Percentiles rank a stretch among this genome's conserved stretches.
phyloP scores from a whole-genome alignment of 2,888 invertebrate species.

The Watsonalla cultraria region DNA sequence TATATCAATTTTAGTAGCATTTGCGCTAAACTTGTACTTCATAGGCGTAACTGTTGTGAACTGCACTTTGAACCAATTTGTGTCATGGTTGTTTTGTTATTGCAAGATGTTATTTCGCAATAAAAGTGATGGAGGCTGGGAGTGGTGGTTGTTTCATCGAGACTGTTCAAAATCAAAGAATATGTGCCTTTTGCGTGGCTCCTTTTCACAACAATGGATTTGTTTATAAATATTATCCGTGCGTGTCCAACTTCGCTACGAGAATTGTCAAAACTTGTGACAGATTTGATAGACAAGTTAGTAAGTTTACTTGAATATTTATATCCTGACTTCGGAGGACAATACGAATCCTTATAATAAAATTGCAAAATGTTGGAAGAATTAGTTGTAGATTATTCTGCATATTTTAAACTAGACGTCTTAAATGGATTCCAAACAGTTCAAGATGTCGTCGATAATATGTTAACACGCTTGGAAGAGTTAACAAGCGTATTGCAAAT shows the following conservation, averaged over 20 bases:
- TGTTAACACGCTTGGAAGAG: slow-evolving; percentile 82
- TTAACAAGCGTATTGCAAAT: slow-evolving; percentile 80
- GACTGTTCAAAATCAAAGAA: slow-evolving; percentile 8
- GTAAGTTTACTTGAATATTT: slow-evolving; percentile 59
- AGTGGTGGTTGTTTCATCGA: slow-evolving; percentile 11
- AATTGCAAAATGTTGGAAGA: slow-evolving; percentile 67
- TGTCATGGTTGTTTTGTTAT: background rate
- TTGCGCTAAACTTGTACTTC: too few relatives aligned
- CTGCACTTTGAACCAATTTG: background rate
- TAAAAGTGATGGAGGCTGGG: slow-evolving; percentile 17
- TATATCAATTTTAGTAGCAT: too few relatives aligned
- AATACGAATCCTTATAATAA: slow-evolving; percentile 13
- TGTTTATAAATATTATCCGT: slow-evolving; percentile 49
- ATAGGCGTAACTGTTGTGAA: too few relatives aligned
- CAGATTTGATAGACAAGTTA: slow-evolving; percentile 54
- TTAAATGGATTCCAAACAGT: slow-evolving; percentile 77
- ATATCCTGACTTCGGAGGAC: slow-evolving; percentile 64
- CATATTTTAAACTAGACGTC: slow-evolving; percentile 75
- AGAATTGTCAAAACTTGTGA: slow-evolving; percentile 57
- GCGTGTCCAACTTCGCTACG: slow-evolving; percentile 48
- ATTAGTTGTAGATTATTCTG: slow-evolving; percentile 74
- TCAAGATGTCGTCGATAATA: slow-evolving; percentile 82
- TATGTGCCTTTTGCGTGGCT: slow-evolving; percentile 17
- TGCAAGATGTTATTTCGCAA: slow-evolving; percentile 1
- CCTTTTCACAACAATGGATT: slow-evolving; percentile 42